Evolutionary conservation across 2,797 vertebrate species (phyloP), one percentile per base, ranked within the genome.

Genomic region (Mormyrops attenuatus): DNA sequence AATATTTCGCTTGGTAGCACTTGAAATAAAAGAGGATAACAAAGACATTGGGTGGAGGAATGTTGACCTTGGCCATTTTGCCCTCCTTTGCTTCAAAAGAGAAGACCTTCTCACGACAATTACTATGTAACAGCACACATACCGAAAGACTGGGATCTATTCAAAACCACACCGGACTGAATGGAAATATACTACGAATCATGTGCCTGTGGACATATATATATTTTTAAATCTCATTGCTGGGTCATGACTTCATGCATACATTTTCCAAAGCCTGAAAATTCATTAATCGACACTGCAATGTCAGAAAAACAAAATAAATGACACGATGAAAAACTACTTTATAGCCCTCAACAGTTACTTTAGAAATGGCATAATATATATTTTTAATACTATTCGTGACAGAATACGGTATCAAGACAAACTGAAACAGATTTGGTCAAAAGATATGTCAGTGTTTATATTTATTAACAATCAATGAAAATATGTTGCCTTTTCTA

Each of bases 91-190:
- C 47, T 89, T 85, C 44, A 66, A 26, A 85, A 34, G 57, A 30
- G 82, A 85, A 44, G 57, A 63, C 88, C 82, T 89, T 50, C 50
- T 89, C 26, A 89, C 80, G 15, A 84, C 55, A 85, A 89, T 41
- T 82, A 89, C 88, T 85, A 84, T 60, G 55, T 69, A 73, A 89
- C 88, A 86, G 41, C 57, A 89, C 88, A 89, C 55, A 49, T 85
- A 85, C 55, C 44, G 38, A 66, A 89, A 60, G 88, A 85, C 77
- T 84, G 88, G 73, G 57, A 66, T 85, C 82, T 85, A 89, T 84
- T 50, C 41, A 84, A 85, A 85, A 89, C 88, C 77, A 89, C 88
- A 89, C n/a, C 50, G 55, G 57, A 66, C 82, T 66, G 22, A 63
- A 85, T 85, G 82, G 47, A 5, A 85, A 87, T 53, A 87, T 87